Conservation (phyloP, 2,113 vertebrate species). For the Shinisaurus crocodilurus region DNA sequence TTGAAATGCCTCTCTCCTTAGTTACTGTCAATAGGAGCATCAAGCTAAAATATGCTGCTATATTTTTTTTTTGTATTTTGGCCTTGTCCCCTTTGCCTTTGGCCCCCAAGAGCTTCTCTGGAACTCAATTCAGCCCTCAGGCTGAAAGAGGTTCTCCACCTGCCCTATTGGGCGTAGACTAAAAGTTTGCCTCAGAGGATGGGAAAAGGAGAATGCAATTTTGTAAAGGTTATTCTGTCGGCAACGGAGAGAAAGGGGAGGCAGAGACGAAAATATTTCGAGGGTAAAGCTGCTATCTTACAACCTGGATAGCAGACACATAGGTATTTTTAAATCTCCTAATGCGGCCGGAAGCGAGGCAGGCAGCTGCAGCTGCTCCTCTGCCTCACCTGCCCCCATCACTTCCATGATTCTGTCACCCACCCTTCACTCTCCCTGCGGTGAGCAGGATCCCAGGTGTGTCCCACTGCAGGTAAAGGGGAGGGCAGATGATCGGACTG, state of each 20-base stretch:
- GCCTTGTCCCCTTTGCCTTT: too few species aligned
- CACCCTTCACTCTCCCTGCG: not conserved
- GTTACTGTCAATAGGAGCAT: too few species aligned
- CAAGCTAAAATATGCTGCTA: too few species aligned
- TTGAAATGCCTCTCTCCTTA: too few species aligned
- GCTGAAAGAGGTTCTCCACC: too few species aligned
- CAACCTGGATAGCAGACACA: not conserved
- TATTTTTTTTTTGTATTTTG: too few species aligned
- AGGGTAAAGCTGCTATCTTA: not conserved
- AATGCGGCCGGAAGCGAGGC: not conserved
- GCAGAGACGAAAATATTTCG: not conserved
- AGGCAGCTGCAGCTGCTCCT: not conserved
- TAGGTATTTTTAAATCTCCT: not conserved
- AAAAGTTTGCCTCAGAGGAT: not conserved
- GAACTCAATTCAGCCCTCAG: too few species aligned
- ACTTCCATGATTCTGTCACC: too few species aligned
- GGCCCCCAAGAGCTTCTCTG: too few species aligned
- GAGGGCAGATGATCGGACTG: too few species aligned
- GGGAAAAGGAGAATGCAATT: not conserved
- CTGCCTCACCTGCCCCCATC: not conserved
- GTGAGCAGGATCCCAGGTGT: not conserved
- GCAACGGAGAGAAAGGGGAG: not conserved
- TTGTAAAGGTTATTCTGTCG: not conserved
- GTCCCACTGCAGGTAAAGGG: too few species aligned
- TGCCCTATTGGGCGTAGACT: too few species aligned